These are phyloP conservation scores for Dolichotis patagonum DNA, from an alignment of 2,113 vertebrate species.

Conservation along the genomic window DNA sequence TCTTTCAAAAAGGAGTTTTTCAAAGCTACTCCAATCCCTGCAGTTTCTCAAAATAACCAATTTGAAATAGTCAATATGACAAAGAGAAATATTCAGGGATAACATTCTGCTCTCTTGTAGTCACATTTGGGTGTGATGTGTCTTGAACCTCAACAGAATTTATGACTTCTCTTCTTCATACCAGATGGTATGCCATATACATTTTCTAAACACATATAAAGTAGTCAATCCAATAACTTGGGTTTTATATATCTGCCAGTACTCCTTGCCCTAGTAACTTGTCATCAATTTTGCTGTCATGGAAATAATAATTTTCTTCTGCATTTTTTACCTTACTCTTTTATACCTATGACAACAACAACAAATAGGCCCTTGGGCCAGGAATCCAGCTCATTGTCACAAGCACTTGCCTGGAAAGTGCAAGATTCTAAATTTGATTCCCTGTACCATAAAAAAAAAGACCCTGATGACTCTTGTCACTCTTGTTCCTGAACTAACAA, in stretches of 20 bases:
- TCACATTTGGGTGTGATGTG: neutral
- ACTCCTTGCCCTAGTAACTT: neutral
- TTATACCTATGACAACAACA: neutral
- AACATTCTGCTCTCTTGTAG: neutral
- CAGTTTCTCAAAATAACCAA: neutral
- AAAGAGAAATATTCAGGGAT: neutral
- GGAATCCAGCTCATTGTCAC: no score
- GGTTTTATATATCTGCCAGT: neutral
- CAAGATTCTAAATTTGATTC: no score
- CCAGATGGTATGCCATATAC: neutral
- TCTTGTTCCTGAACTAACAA: neutral
- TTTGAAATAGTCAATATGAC: neutral
- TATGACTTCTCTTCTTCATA: neutral
- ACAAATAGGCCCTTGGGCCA: neutral
- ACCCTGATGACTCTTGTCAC: neutral
- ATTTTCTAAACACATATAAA: neutral
- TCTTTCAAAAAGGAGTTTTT: neutral
- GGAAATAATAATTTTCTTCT: conserved; percentile 25
- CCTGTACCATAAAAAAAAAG: neutral
- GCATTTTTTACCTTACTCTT: neutral
- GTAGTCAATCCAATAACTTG: neutral
- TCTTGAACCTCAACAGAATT: neutral
- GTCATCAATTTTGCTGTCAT: neutral
- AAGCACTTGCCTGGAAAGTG: no score
- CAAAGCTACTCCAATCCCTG: neutral